Base-by-base conservation (phyloP, 2,888 invertebrate genomes). In the Temnothorax ravouxi region DNA sequence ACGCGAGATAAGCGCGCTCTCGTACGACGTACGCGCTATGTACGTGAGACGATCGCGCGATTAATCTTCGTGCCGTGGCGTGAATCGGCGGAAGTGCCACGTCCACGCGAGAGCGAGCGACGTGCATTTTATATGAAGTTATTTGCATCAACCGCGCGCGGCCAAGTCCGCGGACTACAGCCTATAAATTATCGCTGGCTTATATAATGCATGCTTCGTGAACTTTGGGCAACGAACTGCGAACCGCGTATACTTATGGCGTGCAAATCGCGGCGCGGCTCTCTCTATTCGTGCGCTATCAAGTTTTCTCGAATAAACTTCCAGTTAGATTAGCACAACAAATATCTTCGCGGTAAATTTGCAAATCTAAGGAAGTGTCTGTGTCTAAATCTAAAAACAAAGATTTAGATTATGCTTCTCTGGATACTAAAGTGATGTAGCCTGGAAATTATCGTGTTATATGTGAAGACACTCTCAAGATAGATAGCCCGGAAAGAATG, bases 51-150 rank as follows among this genome's bases (percentile, higher is more conserved):
- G 87, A 84, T 85, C 81, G 82, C 71, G 50, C 90, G 90, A 89
- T 89, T 88, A 87, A 89, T 89, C 90, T 90, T 88, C 87, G 83
- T 47, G 84, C 61, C 83, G 9, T 9, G 85, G 77, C 87, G 87
- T 90, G 89, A 90, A 89, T 89, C 90, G 85, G 74, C 89, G 89
- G 88, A 89, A 90, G 87, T 88, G 89, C 86, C 89, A 89, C 88
- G 89, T 89, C 88, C 88, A 84, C 86, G 81, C 85, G 72, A 80
- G 84, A 84, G 61, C 84, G 54, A 83, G 47, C 87, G 69, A 67
- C 41, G 61, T 79, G 89, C 89, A 89, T 89, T 89, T 89, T 89
- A 87, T 89, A 89, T 87, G 34, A 83, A 83, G 90, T 85, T 83
- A 89, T 89, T 89, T 87, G 90, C 89, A 89, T 89, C 88, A 83